Evolutionary conservation across 2,113 vertebrate genomes (phyloP).

Genomic region (Urocitellus parryii): DNA sequence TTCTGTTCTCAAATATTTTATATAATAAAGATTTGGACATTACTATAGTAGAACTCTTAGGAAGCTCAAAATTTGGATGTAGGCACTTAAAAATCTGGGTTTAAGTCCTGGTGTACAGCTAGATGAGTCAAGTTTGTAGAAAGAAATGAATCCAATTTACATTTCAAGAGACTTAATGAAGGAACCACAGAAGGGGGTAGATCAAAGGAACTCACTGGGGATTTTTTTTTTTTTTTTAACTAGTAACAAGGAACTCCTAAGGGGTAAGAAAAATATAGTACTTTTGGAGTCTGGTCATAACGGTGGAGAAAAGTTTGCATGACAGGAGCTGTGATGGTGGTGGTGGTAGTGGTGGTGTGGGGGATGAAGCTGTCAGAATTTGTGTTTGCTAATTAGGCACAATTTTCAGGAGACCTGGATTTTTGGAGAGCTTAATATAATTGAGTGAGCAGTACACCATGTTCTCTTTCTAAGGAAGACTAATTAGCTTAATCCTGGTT

Average conservation of each 20-base stretch:
- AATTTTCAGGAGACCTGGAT: conserved; percentile 17
- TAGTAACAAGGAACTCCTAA: not conserved
- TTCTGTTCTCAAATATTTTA: not conserved
- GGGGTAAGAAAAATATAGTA: not conserved
- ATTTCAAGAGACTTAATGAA: conserved; percentile 1
- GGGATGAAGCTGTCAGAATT: not conserved
- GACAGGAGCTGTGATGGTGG: not conserved
- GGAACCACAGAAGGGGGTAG: not conserved
- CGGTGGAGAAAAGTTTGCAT: not conserved
- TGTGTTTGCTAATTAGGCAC: not conserved
- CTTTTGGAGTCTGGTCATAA: not conserved
- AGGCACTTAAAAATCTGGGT: not conserved
- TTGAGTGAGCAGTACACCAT: not conserved
- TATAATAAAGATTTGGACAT: not conserved
- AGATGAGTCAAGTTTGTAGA: conserved; percentile 13
- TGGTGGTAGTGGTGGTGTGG: too few species aligned
- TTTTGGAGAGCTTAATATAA: not conserved
- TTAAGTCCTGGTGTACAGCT: not conserved
- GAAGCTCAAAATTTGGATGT: not conserved
- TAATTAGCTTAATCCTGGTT: not conserved
- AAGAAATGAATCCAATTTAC: not conserved
- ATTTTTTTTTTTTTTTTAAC: not conserved
- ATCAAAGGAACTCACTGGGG: not conserved
- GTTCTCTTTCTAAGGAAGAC: not conserved
- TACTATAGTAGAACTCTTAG: conserved; percentile 3